Base-by-base conservation (phyloP, 2,888 invertebrate species). In the Phortica okadai region DNA sequence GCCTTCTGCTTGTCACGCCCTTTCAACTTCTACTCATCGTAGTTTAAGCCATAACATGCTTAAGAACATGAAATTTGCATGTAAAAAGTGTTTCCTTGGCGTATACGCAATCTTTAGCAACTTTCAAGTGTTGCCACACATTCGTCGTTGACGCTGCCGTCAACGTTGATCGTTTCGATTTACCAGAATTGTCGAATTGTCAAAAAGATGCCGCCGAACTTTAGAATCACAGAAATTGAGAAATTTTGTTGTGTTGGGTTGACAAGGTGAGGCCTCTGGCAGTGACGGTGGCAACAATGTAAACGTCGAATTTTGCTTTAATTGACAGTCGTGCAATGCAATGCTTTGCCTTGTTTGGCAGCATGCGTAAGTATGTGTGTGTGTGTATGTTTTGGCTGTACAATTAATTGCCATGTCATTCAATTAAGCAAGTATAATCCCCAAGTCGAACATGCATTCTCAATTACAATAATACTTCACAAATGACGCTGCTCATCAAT, bases 391-490 rank as follows among this genome's bases (percentile, higher is more conserved):
- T 42, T 21, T 11, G 16, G 8, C 69, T 33, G 50, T 7, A 44
- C 33, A 62, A 58, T 73, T 81, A 82, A 83, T 81, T 80, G 82
- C 74, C 75, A 75, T 79, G 79, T 75, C 78, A 81, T 82, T 83
- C 81, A 86, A 82, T 84, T 83, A 80, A 76, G 79, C 77, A 77
- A 66, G 78, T 75, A 82, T 84, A 80, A 84, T 81, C 78, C 78
- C 77, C 78, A 74, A 74, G 83, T 54, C 73, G 70, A 79, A 82
- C 83, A 80, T 79, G 83, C 83, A 84, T 81, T 86, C 78, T 78
- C 83, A 84, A 84, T 85, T 82, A 79, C 77, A 75, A 78, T 56
- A 56, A 62, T 21, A 25, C 33, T 21, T 21, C 16, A 62, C 62
- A 62, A 62, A 21, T 25, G 16, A 33, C 67, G 41, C 66, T 45